Base-by-base conservation (phyloP, 2,797 vertebrate genomes). In the Pipistrellus nathusii region DNA sequence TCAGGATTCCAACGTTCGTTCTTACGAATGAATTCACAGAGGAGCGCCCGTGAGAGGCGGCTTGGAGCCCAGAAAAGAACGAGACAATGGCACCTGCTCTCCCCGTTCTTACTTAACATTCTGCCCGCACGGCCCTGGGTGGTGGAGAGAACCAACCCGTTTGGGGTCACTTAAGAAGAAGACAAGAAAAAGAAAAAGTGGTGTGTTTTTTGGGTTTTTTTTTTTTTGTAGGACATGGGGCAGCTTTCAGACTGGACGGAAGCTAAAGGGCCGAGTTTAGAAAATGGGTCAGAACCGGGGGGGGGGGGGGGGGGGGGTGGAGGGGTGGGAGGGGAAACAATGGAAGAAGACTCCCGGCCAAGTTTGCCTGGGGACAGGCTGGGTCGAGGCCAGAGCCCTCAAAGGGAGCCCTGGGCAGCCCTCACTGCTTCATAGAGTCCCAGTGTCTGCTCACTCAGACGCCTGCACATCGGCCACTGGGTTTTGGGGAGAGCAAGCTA, bases 271-370 rank as follows among this genome's bases (percentile, higher is more conserved):
- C 80, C 76, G 53, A 38, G 59, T 91, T 89, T 32, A 80, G 84
- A 94, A 96, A 96, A 59, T 94, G 84, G 80, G 87, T 95, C 87
- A 95, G 81, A 95, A 84, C 84, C 53, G 68, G 80, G 44, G 82
- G 80, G 35, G n/a, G n/a, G n/a, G n/a, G n/a, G n/a, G n/a, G n/a
- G n/a, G n/a, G n/a, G n/a, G n/a, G n/a, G n/a, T n/a, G n/a, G n/a
- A n/a, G n/a, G n/a, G n/a, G n/a, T n/a, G 68, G 80, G 44, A 77
- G 80, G 35, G 77, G 66, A 84, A 66, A 93, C 76, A 81, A 62
- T 55, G 53, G 38, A 35, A 38, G 53, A 30, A 71, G 66, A 72
- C n/a, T 20, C 21, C 13, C 1, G 0, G 41, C 93, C 92, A 72
- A 80, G 46, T 95, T 71, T 71, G 57, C 87, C 38, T 21, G 30